Base-by-base conservation (phyloP, 2,888 invertebrate species). In the Sminthurinus aureus region DNA sequence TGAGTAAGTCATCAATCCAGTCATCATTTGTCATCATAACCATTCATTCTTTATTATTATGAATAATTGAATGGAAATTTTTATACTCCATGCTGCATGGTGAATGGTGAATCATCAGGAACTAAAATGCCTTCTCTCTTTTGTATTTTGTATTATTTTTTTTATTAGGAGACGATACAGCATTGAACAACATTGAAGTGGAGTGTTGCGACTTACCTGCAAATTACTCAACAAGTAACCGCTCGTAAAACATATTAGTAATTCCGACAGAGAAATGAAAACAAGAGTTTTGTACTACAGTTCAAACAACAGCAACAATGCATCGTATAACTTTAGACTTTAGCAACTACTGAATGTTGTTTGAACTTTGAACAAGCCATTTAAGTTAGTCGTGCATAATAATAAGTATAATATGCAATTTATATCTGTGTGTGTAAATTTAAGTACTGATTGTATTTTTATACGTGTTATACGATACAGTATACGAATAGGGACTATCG, bases 101-200 rank as follows among this genome's bases (percentile, higher is more conserved):
- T 38, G 1, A 1, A 38, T 38, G 38, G 38, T 38, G 38, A 38
- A 15, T 66, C 20, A 66, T 8, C 20, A 8, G 3, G 15, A 8
- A 66, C 3, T 69, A 2, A 3, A 69, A 69, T n/a, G 20, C 22
- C 1, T 38, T 38, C 38, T 38, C 1, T 6, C 1, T 38, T 38
- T 26, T 51, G 52, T 20, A 22, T 18, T 58, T 74, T 73, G 9
- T 77, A 66, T 15, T 73, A 79, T 20, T 66, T 81, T 81, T 38
- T 78, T 11, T 75, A 83, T 82, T 69, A 87, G 87, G 79, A 15
- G 88, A 88, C 77, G 87, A 88, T 67, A 87, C 88, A 15, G 64
- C 87, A 0, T 73, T 88, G 18, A 88, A 88, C 52, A 88, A 88
- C 78, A 84, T 88, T 24, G 76, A 85, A 26, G 85, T 87, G 0